phyloP scores from a whole-genome alignment of 2,113 vertebrate genomes.

The Syngnathus scovelli region DNA sequence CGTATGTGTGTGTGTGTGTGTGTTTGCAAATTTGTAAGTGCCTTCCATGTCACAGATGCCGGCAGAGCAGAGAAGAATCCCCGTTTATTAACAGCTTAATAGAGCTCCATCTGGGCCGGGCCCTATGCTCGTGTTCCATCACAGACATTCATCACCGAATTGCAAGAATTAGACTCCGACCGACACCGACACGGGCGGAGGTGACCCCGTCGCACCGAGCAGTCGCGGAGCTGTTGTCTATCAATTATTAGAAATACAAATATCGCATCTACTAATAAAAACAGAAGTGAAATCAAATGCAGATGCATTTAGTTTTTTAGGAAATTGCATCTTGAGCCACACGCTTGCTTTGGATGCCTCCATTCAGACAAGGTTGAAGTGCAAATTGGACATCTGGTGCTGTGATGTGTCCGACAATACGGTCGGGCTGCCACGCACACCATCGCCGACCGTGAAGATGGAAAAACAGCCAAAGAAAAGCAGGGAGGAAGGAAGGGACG shows the following conservation, averaged over 20 bases:
- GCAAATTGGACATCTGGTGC: slow-evolving; percentile 80
- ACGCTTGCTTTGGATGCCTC: slow-evolving; percentile 51
- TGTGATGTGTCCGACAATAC: slow-evolving; percentile 66
- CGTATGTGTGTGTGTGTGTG: slow-evolving; percentile 34
- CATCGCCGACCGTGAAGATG: slow-evolving; percentile 7
- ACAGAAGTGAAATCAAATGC: no score
- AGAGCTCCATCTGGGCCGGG: slow-evolving; percentile 82
- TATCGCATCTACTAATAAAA: no score
- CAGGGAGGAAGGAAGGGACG: slow-evolving; percentile 21
- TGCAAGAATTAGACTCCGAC: slow-evolving; percentile 73
- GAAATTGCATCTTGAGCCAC: slow-evolving; percentile 52
- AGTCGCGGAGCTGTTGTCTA: background rate
- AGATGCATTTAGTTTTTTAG: no score
- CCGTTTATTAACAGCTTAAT: slow-evolving; percentile 87
- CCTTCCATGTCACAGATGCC: slow-evolving; percentile 85
- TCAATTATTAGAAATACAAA: background rate
- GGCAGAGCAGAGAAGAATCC: slow-evolving; percentile 74
- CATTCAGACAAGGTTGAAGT: slow-evolving; percentile 74
- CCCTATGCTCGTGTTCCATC: slow-evolving; percentile 77
- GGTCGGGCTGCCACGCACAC: slow-evolving; percentile 27
- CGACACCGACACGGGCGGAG: slow-evolving; percentile 57
- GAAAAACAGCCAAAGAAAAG: slow-evolving; percentile 21
- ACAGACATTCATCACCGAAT: slow-evolving; percentile 72
- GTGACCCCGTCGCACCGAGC: slow-evolving; percentile 48
- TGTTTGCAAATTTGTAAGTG: slow-evolving; percentile 71